Evolutionary conservation across 2,888 invertebrate genomes (phyloP).

Genomic region (Alsophila aescularia): DNA sequence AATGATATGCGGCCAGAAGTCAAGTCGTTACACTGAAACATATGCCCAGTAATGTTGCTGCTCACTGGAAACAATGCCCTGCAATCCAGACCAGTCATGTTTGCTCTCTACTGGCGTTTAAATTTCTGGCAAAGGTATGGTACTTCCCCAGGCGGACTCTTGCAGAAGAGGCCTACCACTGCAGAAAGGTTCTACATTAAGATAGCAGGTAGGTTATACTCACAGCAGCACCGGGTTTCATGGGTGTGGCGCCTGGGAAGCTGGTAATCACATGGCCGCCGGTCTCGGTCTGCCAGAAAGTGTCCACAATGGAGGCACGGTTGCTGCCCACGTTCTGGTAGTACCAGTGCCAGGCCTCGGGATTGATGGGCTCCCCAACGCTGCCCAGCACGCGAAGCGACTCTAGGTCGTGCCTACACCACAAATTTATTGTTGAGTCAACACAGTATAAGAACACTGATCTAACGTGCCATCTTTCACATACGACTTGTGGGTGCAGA

Average conservation of each 20-base stretch:
- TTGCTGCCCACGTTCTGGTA: constrained; percentile 92
- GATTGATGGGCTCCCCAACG: constrained; percentile 99
- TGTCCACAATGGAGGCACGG: constrained; percentile 97
- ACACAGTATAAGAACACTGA: too few relatives aligned
- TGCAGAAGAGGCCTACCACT: too few relatives aligned
- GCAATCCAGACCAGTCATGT: too few relatives aligned
- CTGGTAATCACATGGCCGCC: constrained; percentile 99
- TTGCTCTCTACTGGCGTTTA: too few relatives aligned
- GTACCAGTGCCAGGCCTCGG: constrained; percentile 99
- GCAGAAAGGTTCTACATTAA: too few relatives aligned
- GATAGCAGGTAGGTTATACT: constrained; percentile 76
- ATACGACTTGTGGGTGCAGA: too few relatives aligned
- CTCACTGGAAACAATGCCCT: too few relatives aligned
- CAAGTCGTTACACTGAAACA: too few relatives aligned
- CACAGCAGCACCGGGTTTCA: constrained; percentile 99
- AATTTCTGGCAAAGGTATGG: too few relatives aligned
- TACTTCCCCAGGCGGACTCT: too few relatives aligned
- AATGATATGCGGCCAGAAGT: too few relatives aligned
- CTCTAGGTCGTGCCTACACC: constrained; percentile 85
- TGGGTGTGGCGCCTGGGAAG: constrained; percentile 97
- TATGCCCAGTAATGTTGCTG: too few relatives aligned
- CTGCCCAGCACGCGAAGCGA: constrained; percentile 94
- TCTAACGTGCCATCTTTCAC: background rate
- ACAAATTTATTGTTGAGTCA: background rate
- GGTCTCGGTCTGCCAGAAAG: constrained; percentile 99